Evolutionary conservation across 2,113 vertebrate genomes (phyloP), one percentile per base, ranked within the genome.

Genomic region (Oxyruncus cristatus): DNA sequence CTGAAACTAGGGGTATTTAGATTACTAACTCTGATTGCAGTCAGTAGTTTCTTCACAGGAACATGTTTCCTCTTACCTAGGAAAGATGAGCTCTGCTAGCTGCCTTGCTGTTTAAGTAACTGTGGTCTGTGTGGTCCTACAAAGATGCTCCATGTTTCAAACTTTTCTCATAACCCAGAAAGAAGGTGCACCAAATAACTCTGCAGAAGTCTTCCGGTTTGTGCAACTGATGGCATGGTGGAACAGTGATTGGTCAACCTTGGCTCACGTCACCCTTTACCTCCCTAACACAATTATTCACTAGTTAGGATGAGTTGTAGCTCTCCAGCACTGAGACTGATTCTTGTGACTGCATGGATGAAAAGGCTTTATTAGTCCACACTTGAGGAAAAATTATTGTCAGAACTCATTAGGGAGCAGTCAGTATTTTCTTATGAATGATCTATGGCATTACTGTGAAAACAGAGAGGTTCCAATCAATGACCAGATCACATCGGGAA

Each of bases 211-310:
- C 22, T 73, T 72, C 18, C 37, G 78, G 39, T 16, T 68, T 49
- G 11, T 74, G 56, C 19, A 27, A 8, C 22, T 59, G 73, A 41
- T 56, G 30, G 8, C 3, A 2, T 6, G 42, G 26, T 63, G 56
- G 39, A 84, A 19, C 4, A 0, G 1, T 0, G 2, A 6, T n/a
- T 42, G 22, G 12, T 37, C 50, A 73, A 11, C 56, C 26, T 72
- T 32, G 5, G 23, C 32, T 79, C 37, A 8, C 27, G 37, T 44
- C 55, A 21, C 5, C 27, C 15, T 92, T 63, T 35, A 50, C 3
- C 11, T 46, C 37, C 8, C 33, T 39, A 15, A 27, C 35, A 26
- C 77, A 76, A 7, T n/a, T 44, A 2, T 42, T 71, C 22, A 8
- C 26, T 62, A 6, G 6, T 37, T 68, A 56, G 61, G 14, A 24